Evolutionary conservation across 2,113 vertebrate genomes (phyloP).

Genomic region (Corvus moneduloides): DNA sequence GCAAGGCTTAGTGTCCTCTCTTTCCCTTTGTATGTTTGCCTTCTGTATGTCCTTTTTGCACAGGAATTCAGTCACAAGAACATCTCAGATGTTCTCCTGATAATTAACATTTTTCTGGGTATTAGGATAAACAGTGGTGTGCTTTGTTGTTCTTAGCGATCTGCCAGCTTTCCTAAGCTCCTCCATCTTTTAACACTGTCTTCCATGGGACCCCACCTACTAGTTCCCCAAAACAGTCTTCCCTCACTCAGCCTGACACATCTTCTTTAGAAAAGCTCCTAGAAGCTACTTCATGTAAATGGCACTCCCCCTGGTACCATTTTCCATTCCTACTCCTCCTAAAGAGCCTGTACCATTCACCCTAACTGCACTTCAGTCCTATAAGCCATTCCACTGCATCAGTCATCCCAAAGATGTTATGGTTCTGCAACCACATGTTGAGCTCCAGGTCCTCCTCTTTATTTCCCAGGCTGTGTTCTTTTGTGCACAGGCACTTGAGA

Average conservation of each 20-base stretch:
- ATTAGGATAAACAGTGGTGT: background rate
- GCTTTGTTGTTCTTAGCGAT: background rate
- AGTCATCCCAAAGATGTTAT: background rate
- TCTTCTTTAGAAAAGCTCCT: background rate
- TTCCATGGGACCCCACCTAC: background rate
- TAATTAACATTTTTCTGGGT: background rate
- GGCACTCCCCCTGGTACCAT: background rate
- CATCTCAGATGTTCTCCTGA: background rate
- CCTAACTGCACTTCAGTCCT: background rate
- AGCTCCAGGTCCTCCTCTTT: background rate
- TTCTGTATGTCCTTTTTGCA: background rate
- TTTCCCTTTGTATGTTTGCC: background rate
- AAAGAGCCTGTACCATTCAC: background rate
- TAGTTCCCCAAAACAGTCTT: background rate
- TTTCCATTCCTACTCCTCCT: background rate
- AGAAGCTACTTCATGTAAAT: background rate
- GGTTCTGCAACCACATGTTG: fast-evolving
- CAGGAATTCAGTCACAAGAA: background rate
- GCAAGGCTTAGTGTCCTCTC: background rate
- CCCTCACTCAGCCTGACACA: background rate
- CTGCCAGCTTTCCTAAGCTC: background rate
- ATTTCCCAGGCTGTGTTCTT: background rate
- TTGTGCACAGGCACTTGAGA: background rate
- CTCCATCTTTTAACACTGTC: background rate
- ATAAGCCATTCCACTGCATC: background rate